Evolutionary conservation across 1,140 invertebrate species (phyloP).

Genomic region (Armadillidium nasatum): DNA sequence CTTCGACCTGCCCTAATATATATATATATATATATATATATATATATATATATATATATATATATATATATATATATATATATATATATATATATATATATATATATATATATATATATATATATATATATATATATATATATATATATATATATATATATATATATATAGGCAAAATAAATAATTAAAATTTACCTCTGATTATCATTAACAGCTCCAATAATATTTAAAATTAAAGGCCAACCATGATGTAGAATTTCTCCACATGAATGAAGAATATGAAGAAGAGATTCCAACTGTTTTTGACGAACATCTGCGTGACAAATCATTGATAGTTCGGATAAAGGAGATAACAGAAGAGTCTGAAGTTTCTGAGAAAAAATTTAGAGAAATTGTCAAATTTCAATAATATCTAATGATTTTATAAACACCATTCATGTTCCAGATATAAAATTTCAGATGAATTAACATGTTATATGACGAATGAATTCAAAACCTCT

Average conservation of each 20-base stretch:
- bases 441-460: too few species aligned
- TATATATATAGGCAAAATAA: not conserved
- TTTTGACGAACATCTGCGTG: slow-evolving; percentile 90
- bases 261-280: slow-evolving; percentile 86
- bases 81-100: slow-evolving; percentile 12
- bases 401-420: too few species aligned
- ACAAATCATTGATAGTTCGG: slow-evolving; percentile 78
- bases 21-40: too few species aligned
- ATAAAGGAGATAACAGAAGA: slow-evolving; percentile 77
- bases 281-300: slow-evolving; percentile 89
- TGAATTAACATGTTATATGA: too few species aligned
- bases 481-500: too few species aligned
- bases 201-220: slow-evolving; percentile 86
- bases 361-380: slow-evolving; percentile 62
- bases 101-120: not conserved
- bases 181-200: slow-evolving; percentile 65
- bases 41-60: not conserved
- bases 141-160: too few species aligned
- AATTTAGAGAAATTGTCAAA: not conserved
- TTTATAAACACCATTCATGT: too few species aligned
- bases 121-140: not conserved
- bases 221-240: slow-evolving; percentile 88
- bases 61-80: slow-evolving; percentile 16
- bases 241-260: slow-evolving; percentile 87
- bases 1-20: too few species aligned